phyloP scores from a whole-genome alignment of 2,888 invertebrate species.

The Polyommatus icarus region DNA sequence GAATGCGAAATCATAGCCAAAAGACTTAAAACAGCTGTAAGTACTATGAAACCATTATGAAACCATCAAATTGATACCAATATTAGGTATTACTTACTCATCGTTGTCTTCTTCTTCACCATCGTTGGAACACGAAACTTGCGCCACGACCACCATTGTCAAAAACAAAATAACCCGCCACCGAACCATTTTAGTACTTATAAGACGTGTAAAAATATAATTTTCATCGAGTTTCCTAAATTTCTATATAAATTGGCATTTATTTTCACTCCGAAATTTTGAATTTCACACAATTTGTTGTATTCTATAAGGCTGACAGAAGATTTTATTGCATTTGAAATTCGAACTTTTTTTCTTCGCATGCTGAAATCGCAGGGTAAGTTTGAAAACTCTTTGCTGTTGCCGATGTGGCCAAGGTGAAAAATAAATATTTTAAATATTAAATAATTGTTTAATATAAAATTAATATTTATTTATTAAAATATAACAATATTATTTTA shows the following conservation, averaged over 20 bases:
- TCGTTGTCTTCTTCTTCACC: conserved; percentile 59
- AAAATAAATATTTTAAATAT: too few relatives aligned
- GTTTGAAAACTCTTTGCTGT: neutral
- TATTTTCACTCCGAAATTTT: neutral
- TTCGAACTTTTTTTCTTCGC: neutral
- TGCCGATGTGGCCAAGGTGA: too few relatives aligned
- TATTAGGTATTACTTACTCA: too few relatives aligned
- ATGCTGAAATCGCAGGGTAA: neutral
- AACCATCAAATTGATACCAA: conserved; percentile 26
- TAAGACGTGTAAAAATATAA: conserved; percentile 46
- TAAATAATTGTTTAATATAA: too few relatives aligned
- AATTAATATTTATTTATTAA: too few relatives aligned
- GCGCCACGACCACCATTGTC: conserved; percentile 61
- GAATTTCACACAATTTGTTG: neutral
- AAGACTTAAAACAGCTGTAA: neutral
- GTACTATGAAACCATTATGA: neutral
- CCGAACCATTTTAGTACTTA: conserved; percentile 64
- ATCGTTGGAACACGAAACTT: conserved; percentile 51
- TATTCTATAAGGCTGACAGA: neutral
- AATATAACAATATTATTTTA: too few relatives aligned
- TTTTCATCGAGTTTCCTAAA: conserved; percentile 49
- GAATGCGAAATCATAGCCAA: too few relatives aligned
- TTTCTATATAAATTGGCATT: conserved; percentile 48
- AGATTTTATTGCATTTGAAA: neutral
- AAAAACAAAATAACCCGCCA: conserved; percentile 64